A percentile compares a stretch with the other conserved stretches of the same genome.
Conservation (phyloP, 1,140 invertebrate genomes). For the Phthorimaea operculella region DNA sequence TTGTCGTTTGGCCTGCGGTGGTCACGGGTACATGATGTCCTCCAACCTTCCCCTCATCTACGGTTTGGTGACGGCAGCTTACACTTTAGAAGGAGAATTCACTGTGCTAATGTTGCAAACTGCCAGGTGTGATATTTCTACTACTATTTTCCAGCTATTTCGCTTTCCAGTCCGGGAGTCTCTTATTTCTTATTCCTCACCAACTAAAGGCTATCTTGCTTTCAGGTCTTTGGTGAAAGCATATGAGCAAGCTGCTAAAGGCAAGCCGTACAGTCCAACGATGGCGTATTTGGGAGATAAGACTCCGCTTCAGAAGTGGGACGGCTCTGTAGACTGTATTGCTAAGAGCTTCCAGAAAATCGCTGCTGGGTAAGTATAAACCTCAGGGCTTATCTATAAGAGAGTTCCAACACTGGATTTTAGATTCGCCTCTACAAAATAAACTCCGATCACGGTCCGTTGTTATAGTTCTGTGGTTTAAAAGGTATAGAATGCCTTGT, state of each 20-base stretch:
- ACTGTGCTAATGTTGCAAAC: constrained; percentile 91
- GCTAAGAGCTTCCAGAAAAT: constrained; percentile 75
- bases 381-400: too few relatives aligned
- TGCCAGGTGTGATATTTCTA: constrained; percentile 70
- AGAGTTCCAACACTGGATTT: too few relatives aligned
- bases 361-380: constrained; percentile 73
- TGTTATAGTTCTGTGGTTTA: too few relatives aligned
- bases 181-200: too few relatives aligned
- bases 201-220: too few relatives aligned
- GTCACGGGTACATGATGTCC: constrained; percentile 90
- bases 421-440: too few relatives aligned
- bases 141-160: too few relatives aligned
- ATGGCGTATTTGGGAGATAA: constrained; percentile 72
- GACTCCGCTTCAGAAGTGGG: constrained; percentile 62
- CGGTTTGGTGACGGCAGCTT: constrained; percentile 81
- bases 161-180: too few relatives aligned
- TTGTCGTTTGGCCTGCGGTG: constrained; percentile 88
- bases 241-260: constrained; percentile 70
- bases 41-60: constrained; percentile 88
- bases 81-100: constrained; percentile 96
- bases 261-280: constrained; percentile 70
- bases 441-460: too few relatives aligned
- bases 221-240: constrained; percentile 72
- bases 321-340: constrained; percentile 72
- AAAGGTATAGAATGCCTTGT: too few relatives aligned